Base-by-base conservation (phyloP, 2,888 invertebrate genomes). In the Endotricha flammealis region DNA sequence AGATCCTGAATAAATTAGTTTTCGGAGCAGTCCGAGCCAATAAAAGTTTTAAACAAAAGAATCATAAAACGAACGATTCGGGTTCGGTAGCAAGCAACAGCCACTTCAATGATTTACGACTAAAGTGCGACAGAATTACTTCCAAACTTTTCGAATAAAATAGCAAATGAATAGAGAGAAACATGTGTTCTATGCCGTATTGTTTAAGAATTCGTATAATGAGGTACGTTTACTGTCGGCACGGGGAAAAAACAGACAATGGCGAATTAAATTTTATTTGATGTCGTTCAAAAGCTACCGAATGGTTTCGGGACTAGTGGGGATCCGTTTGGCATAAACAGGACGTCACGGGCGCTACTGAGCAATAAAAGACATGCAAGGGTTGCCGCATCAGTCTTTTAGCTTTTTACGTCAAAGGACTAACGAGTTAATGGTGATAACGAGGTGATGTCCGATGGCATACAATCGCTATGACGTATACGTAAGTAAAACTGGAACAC, bases 21-120 rank as follows among this genome's bases (percentile, higher is more conserved):
- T 81, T 73, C 64, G 75, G 72, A 74, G 72, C 75, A 69, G 67
- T 67, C 62, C 70, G 64, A 65, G 62, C 77, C 79, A 86, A 85
- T 86, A 86, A 82, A 86, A 82, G 80, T 83, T 85, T 82, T 74
- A 81, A 83, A 85, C 85, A 86, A 85, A 83, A 83, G 83, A 79
- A 81, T 81, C 82, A 81, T 86, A 86, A 83, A 85, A 79, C 63
- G 71, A 75, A 77, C 70, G 70, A 64, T 54, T 67, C 51, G 70
- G 76, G 64, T 77, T 77, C 66, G 70, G 80, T 71, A 77, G 82
- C 74, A 66, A 76, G 77, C 78, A 80, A 78, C 78, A 79, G 70
- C 70, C 69, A 65, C 72, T 66, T 60, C 65, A 68, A 75, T 83
- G 81, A 85, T 83, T 86, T 83, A 86, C 76, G 73, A 70, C 53